Evolutionary conservation across 2,113 vertebrate genomes (phyloP).

Genomic region (Indicator maculatus): DNA sequence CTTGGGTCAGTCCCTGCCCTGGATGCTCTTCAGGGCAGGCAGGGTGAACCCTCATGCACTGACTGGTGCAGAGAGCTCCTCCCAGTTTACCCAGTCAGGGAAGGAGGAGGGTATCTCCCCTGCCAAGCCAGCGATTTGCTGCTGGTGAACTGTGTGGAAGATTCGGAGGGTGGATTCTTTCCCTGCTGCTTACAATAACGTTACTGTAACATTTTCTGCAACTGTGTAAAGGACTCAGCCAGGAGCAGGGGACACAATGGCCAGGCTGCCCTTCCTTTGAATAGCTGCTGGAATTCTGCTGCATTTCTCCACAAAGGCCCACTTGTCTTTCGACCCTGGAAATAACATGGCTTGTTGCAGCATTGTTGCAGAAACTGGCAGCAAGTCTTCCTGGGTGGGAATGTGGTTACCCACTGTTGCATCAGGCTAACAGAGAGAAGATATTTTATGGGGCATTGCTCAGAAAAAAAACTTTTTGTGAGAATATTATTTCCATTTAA

Average conservation of each 20-base stretch:
- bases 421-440: constrained; percentile 19
- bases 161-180: constrained; percentile 40
- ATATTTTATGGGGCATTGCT: constrained; percentile 35
- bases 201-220: constrained; percentile 47
- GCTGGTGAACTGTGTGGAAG: background rate
- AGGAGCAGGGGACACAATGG: constrained; percentile 14
- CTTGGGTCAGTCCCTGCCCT: background rate
- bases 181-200: constrained; percentile 49
- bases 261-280: background rate
- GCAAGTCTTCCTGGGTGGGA: constrained; percentile 25
- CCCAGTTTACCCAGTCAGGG: background rate
- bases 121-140: constrained; percentile 18
- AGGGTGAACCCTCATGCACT: background rate
- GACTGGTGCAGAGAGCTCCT: background rate
- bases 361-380: constrained; percentile 52
- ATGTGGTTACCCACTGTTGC: constrained; percentile 25
- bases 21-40: background rate
- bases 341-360: constrained; percentile 43
- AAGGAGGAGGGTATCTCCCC: background rate
- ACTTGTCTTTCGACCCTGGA: constrained; percentile 57
- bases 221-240: background rate
- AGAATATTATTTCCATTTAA: constrained; percentile 11
- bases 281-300: constrained; percentile 23
- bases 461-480: constrained; percentile 35
- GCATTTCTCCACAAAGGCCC: constrained; percentile 41